These are phyloP conservation scores for Antechinus stuartii DNA, from an alignment of 2,113 vertebrate genomes.

Conservation along the genomic window DNA sequence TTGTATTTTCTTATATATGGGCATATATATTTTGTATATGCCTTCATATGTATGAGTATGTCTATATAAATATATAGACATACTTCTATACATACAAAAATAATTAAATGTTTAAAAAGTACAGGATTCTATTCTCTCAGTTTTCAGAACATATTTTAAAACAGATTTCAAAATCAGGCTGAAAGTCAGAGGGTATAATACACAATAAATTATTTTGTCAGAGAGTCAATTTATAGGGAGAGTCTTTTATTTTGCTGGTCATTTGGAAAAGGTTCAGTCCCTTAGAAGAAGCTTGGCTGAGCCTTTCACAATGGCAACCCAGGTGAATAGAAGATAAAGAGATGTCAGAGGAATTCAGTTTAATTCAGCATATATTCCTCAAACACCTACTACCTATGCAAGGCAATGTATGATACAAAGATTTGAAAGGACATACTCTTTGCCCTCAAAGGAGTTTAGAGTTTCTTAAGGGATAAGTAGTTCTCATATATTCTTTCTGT, in stretches of 20 bases:
- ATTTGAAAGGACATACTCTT: background rate
- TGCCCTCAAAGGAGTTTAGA: background rate
- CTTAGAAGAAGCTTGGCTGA: background rate
- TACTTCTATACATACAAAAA: background rate
- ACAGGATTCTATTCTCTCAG: background rate
- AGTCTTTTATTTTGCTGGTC: too few species aligned
- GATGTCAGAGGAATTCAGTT: background rate
- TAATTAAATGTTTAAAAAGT: background rate
- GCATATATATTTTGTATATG: background rate
- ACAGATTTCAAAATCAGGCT: background rate
- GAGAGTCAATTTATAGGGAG: background rate
- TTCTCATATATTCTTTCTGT: background rate
- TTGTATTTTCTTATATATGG: background rate
- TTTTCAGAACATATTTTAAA: background rate
- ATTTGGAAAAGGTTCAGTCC: background rate
- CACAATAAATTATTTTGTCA: background rate
- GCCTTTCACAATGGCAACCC: background rate
- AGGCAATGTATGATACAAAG: background rate
- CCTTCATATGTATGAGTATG: background rate
- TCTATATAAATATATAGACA: background rate
- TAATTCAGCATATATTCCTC: background rate
- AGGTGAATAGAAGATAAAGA: background rate
- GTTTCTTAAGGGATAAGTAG: background rate
- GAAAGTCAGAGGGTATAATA: background rate
- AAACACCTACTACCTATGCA: background rate